Evolutionary conservation across 2,113 vertebrate genomes (phyloP).

Genomic region (Phyllostomus hastatus): DNA sequence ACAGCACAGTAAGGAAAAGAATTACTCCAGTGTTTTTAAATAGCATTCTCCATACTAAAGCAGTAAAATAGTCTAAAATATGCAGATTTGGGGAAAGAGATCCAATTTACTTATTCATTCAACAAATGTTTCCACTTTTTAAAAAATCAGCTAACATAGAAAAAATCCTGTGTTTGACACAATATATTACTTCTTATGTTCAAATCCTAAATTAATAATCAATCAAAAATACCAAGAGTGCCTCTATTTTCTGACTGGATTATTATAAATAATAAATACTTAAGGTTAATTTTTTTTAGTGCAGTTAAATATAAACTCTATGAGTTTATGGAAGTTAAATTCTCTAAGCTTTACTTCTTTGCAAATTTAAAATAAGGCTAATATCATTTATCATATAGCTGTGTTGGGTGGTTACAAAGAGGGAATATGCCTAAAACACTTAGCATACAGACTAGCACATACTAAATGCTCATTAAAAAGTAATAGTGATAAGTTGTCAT

Average conservation of each 20-base stretch:
- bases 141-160: not conserved
- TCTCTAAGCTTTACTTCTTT: not conserved
- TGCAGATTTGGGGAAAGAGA: not conserved
- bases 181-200: not conserved
- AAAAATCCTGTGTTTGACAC: not conserved
- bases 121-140: not conserved
- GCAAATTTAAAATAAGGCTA: not conserved
- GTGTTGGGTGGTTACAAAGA: not conserved
- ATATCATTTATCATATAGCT: not conserved
- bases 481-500: not conserved
- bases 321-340: not conserved
- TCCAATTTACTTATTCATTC: not conserved
- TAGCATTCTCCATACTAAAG: not conserved
- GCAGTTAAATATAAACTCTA: not conserved
- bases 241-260: not conserved
- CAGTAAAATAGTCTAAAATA: not conserved
- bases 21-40: not conserved
- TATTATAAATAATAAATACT: not conserved
- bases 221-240: not conserved
- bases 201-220: not conserved
- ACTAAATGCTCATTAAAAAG: not conserved
- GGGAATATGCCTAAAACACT: not conserved
- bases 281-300: not conserved
- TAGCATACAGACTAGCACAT: not conserved
- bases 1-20: not conserved